These are phyloP conservation scores for Myodes glareolus DNA, from an alignment of 2,113 vertebrate genomes.

Conservation along the genomic window DNA sequence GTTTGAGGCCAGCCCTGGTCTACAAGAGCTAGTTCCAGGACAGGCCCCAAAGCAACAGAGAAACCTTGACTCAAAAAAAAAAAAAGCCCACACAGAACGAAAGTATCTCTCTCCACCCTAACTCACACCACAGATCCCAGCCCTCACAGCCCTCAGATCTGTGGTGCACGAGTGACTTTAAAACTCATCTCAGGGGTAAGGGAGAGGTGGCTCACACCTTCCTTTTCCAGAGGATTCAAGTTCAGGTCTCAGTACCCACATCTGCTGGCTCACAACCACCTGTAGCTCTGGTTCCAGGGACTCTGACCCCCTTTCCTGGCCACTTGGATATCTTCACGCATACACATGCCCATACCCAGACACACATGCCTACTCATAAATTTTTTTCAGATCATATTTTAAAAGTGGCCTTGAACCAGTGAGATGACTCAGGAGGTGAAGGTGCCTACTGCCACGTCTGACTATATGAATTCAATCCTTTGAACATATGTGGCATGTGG, in stretches of 20 bases:
- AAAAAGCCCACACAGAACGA: not conserved
- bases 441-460: not conserved
- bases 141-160: not conserved
- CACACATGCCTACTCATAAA: not conserved
- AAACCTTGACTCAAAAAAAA: too few relatives aligned
- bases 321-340: not conserved
- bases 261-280: not conserved
- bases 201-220: not conserved
- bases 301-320: not conserved
- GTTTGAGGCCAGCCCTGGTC: too few relatives aligned
- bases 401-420: not conserved
- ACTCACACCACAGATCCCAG: not conserved
- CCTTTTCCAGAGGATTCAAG: not conserved
- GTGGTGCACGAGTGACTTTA: not conserved
- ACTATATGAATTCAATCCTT: not conserved
- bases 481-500: too few relatives aligned
- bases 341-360: not conserved
- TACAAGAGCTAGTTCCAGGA: too few relatives aligned
- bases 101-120: not conserved
- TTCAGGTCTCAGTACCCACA: not conserved
- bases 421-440: not conserved
- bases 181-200: not conserved
- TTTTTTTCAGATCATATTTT: not conserved
- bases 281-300: not conserved
- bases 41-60: too few relatives aligned